Base-by-base conservation (phyloP, 2,113 vertebrate genomes). In the Nesoenas mayeri region DNA sequence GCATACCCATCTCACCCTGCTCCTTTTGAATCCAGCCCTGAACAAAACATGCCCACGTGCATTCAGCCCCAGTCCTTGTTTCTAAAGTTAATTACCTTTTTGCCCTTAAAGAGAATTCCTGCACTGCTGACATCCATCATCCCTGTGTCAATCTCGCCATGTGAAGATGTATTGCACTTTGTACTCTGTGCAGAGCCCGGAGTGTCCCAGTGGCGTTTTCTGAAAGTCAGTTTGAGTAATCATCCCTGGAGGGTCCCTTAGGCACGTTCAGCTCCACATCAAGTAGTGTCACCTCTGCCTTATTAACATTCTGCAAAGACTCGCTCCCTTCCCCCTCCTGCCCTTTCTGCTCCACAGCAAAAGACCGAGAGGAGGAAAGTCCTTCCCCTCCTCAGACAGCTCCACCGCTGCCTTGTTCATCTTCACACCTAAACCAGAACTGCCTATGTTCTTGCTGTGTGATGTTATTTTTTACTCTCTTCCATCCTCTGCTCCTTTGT, bases 141-240 rank as follows among this genome's bases (percentile, higher is more conserved):
- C 24, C 3, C 0, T 3, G 6, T 54, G 82, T 78, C 91, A 86
- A 10, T 88, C 91, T 90, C 7, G 0, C 26, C 3, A 0, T 28
- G 34, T 0, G 5, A 85, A 89, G 89, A 74, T 65, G 22, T 24
- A 50, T 72, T 53, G 66, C 10, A 0, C 54, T 58, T 31, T 19
- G 61, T 40, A 34, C 17, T 81, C 38, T 0, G 0, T 50, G 48
- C 75, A 79, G 75, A 88, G 42, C 61, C 7, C 2, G 29, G 42
- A 88, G 42, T 36, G 38, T 91, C 93, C 65, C 72, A 36, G 79
- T 42, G 85, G 88, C 0, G 0, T 64, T 92, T 84, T 74, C 38
- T 84, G 40, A 71, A 96, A 92, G 77, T 51, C 75, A 67, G 78
- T 96, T 96, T 84, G 47, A 74, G 70, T 51, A 54, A 89, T 91